phyloP scores from a whole-genome alignment of 2,888 invertebrate species.

The Acronicta aceris region DNA sequence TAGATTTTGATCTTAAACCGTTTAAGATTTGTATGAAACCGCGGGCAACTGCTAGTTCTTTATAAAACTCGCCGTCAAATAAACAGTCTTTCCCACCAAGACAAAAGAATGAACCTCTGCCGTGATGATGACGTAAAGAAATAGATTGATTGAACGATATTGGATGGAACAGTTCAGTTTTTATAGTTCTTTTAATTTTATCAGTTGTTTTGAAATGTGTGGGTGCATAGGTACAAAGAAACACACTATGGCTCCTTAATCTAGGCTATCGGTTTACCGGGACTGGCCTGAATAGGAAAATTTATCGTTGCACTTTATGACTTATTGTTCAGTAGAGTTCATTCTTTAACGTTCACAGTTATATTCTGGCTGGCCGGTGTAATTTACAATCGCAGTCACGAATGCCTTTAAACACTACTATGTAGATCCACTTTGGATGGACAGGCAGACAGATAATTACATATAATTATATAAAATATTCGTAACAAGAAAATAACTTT shows the following conservation, averaged over 20 bases:
- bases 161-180: constrained; percentile 12
- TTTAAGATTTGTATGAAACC: too few species aligned
- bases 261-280: constrained; percentile 82
- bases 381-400: constrained; percentile 62
- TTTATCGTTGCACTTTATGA: constrained; percentile 81
- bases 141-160: constrained; percentile 36
- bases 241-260: constrained; percentile 55
- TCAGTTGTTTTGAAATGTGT: constrained; percentile 26
- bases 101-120: constrained; percentile 5
- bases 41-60: too few species aligned
- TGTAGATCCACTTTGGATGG: constrained; percentile 42
- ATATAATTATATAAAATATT: constrained; percentile 16
- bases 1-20: too few species aligned
- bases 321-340: constrained; percentile 77
- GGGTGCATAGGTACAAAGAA: constrained; percentile 32
- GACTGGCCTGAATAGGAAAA: constrained; percentile 76
- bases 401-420: constrained; percentile 55
- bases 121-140: constrained; percentile 26
- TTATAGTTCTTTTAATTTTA: constrained; percentile 32
- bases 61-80: constrained; percentile 10
- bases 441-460: constrained; percentile 26
- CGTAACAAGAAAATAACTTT: neutral
- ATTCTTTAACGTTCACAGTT: constrained; percentile 62
- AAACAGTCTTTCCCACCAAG: constrained; percentile 1
- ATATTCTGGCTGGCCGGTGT: constrained; percentile 53